Evolutionary conservation across 2,113 vertebrate species (phyloP).

Genomic region (Macrotus californicus): DNA sequence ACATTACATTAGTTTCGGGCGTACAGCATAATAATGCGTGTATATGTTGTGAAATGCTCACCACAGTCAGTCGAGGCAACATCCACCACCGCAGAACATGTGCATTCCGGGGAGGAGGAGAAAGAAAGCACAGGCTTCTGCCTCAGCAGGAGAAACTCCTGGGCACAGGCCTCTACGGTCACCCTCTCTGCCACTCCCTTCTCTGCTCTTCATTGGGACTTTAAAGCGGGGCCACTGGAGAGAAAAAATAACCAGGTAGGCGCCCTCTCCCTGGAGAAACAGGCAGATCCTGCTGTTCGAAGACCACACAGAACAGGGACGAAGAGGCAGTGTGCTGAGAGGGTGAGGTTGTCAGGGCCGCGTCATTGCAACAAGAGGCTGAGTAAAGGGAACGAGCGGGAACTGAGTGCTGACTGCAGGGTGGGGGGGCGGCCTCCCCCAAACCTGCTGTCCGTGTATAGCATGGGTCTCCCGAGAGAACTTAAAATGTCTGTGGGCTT

Average conservation of each 20-base stretch:
- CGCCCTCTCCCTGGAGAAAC: background rate
- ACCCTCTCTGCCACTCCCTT: background rate
- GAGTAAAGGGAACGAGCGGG: background rate
- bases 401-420: background rate
- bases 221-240: background rate
- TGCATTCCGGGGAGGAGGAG: background rate
- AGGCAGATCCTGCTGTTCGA: background rate
- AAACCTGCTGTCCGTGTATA: background rate
- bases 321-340: background rate
- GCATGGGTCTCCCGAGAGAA: background rate
- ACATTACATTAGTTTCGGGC: background rate
- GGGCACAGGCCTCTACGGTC: background rate
- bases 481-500: background rate
- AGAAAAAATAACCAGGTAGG: background rate
- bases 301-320: background rate
- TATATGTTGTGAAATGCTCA: background rate
- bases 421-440: background rate
- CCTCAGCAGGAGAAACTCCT: background rate
- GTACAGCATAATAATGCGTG: background rate
- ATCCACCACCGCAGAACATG: background rate
- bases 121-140: background rate
- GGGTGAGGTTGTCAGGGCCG: background rate
- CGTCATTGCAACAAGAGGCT: background rate
- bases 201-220: background rate
- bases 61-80: background rate